Base-by-base conservation (phyloP, 2,888 invertebrate species). In the Hoplodrina blanda region DNA sequence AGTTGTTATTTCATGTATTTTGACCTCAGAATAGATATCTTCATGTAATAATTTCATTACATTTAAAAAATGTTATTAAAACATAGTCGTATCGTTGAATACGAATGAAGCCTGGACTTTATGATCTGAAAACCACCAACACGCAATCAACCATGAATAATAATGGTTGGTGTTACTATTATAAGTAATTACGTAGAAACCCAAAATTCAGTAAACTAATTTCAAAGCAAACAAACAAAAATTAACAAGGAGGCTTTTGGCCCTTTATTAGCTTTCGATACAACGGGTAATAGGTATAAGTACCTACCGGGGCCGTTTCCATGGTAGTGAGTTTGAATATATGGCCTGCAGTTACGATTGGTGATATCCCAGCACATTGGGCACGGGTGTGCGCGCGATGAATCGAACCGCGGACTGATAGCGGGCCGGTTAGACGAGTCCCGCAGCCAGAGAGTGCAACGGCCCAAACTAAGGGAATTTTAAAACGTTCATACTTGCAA, bases 371-470 rank as follows among this genome's bases (percentile, higher is more conserved):
- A 88, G 91, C 82, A 85, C 91, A 89, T 90, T 91, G 93, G 91
- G 88, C 89, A 90, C 88, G 90, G 91, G 89, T 87, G 88, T 86
- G 87, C 87, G 91, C 88, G 91, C 94, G 95, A 95, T 95, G 95
- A 93, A 93, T 95, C 95, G 95, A 89, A 89, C 91, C 89, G 90
- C 90, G 91, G 89, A 90, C 95, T 93, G 95, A 96, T 96, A 95
- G 94, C 87, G 91, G 95, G 93, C 95, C 96, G 96, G 96, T 96
- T 95, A 93, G 91, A 95, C 95, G 92, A 92, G 95, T 95, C 95
- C 91, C 90, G 85, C 87, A 88, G 89, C 87, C 87, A 81, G 92
- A 91, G 94, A 94, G 96, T 95, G 95, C 96, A 96, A 95, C 91
- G 95, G 92, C 95, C 96, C 95, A 95, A 95, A 94, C 95, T 91